These are phyloP conservation scores for Stomatorhinus ivindoensis DNA, from an alignment of 2,113 vertebrate species.

Conservation along the genomic window DNA sequence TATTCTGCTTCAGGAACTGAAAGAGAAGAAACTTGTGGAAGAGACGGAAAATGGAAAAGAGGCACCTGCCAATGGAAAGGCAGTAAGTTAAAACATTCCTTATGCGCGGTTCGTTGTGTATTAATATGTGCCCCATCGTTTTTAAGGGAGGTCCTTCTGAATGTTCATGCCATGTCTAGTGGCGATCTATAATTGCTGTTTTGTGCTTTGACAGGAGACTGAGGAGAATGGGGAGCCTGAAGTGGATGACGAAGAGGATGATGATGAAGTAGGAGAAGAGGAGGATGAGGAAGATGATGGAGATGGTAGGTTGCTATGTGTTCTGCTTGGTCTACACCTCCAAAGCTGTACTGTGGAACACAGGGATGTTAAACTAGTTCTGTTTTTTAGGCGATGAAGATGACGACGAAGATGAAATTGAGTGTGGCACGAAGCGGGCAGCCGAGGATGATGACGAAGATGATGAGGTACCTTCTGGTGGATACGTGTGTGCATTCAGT, in stretches of 20 bases:
- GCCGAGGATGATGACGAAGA: slow-evolving; percentile 83
- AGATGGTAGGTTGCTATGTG: slow-evolving; percentile 42
- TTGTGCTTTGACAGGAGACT: slow-evolving; percentile 50
- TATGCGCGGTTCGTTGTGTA: background rate
- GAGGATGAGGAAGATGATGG: slow-evolving; percentile 65
- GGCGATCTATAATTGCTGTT: background rate
- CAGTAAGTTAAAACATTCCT: slow-evolving; percentile 56
- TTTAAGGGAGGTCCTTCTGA: background rate
- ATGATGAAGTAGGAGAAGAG: slow-evolving; percentile 57
- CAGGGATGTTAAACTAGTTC: background rate
- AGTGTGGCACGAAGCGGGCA: slow-evolving; percentile 80
- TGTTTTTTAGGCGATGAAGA: slow-evolving; percentile 74
- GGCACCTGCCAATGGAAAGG: slow-evolving; percentile 83
- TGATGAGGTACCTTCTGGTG: slow-evolving; percentile 15
- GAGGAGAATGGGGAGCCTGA: slow-evolving; percentile 68
- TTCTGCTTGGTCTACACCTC: background rate
- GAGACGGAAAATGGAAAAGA: slow-evolving; percentile 92
- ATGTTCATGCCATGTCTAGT: background rate
- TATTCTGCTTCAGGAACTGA: slow-evolving; percentile 73
- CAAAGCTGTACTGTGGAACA: background rate
- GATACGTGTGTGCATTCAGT: background rate
- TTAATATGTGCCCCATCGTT: background rate
- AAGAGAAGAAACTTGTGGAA: slow-evolving; percentile 91
- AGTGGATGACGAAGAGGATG: slow-evolving; percentile 61
- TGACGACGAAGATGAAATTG: slow-evolving; percentile 81